A percentile compares a stretch with the other conserved stretches of the same genome.
These are phyloP conservation scores for Climacteris rufus DNA, from an alignment of 2,113 vertebrate species.

Conservation along the genomic window DNA sequence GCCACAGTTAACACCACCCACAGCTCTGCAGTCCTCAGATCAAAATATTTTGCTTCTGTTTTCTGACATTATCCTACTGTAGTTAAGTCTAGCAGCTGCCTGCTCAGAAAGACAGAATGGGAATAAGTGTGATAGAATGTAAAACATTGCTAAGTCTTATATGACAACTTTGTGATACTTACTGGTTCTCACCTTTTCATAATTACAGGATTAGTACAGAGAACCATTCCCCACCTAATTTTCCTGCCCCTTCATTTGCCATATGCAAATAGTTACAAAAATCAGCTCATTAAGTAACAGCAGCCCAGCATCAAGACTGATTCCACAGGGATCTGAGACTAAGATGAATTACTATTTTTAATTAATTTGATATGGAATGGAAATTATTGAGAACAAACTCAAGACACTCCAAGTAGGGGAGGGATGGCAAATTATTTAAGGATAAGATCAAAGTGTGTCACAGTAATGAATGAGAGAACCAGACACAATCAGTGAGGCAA, in stretches of 20 bases:
- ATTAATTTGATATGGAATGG: not conserved
- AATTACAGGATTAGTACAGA: not conserved
- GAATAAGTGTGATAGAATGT: constrained; percentile 42
- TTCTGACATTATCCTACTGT: constrained; percentile 52
- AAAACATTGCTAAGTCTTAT: constrained; percentile 32
- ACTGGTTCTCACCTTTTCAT: constrained; percentile 23
- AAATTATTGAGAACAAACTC: not conserved
- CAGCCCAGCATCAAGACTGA: not conserved
- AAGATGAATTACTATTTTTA: constrained; percentile 6
- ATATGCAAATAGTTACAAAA: not conserved
- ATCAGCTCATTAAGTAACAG: not conserved
- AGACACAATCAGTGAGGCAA: not conserved
- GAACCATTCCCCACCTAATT: constrained; percentile 1
- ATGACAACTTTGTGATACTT: constrained; percentile 30
- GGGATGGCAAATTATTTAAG: not conserved
- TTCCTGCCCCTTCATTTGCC: not conserved
- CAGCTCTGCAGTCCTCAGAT: constrained; percentile 49
- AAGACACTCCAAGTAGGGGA: not conserved
- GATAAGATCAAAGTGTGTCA: not conserved
- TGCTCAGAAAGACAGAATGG: constrained; percentile 35
- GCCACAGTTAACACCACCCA: constrained; percentile 54
- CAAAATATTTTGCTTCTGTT: constrained; percentile 67
- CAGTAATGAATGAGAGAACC: not conserved
- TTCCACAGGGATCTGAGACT: not conserved
- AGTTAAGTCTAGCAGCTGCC: constrained; percentile 57